A percentile compares a stretch with the other conserved stretches of the same genome.
These are phyloP conservation scores for Lasaia peninsularis DNA, from an alignment of 1,140 invertebrate genomes.

Conservation along the genomic window DNA sequence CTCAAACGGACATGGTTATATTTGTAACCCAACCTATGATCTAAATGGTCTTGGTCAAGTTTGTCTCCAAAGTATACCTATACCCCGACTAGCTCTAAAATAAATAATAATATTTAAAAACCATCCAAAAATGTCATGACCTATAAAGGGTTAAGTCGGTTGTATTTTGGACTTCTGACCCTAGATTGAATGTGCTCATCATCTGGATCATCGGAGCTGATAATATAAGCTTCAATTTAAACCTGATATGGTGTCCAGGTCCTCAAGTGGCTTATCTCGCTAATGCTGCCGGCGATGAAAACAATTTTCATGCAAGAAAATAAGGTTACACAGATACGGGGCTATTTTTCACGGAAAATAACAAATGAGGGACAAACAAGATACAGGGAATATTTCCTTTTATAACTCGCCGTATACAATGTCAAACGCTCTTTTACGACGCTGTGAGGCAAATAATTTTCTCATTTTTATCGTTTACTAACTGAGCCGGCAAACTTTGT, in stretches of 20 bases:
- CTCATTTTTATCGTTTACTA: background rate
- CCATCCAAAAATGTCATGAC: too few species aligned
- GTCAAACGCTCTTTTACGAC: background rate
- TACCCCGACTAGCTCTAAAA: too few species aligned
- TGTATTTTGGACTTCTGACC: too few species aligned
- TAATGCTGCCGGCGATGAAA: conserved; percentile 26
- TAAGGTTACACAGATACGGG: conserved; percentile 18
- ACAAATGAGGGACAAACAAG: conserved; percentile 16
- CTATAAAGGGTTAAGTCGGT: too few species aligned
- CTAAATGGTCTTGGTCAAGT: too few species aligned
- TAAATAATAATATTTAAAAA: too few species aligned
- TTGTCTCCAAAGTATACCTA: too few species aligned
- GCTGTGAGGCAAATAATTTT: background rate
- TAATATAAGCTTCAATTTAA: conserved; percentile 9
- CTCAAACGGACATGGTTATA: too few species aligned
- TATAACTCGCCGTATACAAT: background rate
- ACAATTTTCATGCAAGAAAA: conserved; percentile 30
- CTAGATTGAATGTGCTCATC: too few species aligned
- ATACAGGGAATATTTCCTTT: background rate
- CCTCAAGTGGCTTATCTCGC: conserved; percentile 18
- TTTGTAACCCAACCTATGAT: too few species aligned
- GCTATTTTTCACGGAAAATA: conserved; percentile 21
- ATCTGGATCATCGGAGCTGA: background rate
- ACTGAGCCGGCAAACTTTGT: too few species aligned
- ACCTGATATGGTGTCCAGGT: background rate